Conservation (phyloP, 2,113 vertebrate species). For the Otolemur garnettii region DNA sequence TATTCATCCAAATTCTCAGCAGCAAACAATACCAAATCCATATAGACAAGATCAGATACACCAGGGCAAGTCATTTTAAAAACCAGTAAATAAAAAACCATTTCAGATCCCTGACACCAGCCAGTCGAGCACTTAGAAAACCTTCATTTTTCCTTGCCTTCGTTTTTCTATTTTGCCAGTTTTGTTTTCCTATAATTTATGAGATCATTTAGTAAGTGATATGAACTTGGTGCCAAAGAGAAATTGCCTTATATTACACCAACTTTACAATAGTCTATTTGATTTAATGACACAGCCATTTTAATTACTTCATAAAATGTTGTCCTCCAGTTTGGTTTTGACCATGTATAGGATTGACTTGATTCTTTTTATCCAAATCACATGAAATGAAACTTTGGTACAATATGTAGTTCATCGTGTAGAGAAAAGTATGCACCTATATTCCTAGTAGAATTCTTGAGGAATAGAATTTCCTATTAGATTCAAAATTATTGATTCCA, state of each 20-base stretch:
- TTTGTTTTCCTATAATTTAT: not conserved
- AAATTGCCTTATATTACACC: not conserved
- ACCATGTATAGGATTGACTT: not conserved
- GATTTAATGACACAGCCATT: not conserved
- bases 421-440: not conserved
- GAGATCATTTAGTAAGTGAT: not conserved
- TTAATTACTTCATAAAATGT: not conserved
- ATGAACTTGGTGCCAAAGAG: not conserved
- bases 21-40: not conserved
- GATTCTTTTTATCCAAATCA: not conserved
- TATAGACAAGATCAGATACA: not conserved
- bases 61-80: not conserved
- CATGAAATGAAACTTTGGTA: not conserved
- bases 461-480: not conserved
- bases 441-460: not conserved
- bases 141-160: not conserved
- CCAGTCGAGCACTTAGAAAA: not conserved
- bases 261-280: not conserved
- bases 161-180: not conserved
- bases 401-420: not conserved
- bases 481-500: slow-evolving; percentile 1
- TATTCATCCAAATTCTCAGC: slow-evolving; percentile 47
- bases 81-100: not conserved
- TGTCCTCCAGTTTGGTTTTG: slow-evolving; percentile 43
- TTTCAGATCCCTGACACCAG: not conserved